Evolutionary conservation across 2,113 vertebrate genomes (phyloP), one percentile per base, ranked within the genome.

Genomic region (Canis aureus): DNA sequence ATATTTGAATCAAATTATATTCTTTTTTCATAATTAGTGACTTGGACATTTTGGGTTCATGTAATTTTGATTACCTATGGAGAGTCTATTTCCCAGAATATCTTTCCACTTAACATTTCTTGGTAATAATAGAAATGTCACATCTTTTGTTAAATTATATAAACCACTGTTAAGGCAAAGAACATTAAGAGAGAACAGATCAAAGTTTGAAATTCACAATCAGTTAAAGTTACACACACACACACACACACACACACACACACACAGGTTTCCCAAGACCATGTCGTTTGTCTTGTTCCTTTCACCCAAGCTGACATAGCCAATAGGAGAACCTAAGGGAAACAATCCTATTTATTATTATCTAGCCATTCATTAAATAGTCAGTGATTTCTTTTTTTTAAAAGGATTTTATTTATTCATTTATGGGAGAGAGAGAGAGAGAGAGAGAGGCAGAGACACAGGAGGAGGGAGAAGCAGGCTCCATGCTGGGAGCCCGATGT

Each of bases 81-180:
- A 95, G 23, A 94, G 73, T 82, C 81, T 73, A 89, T 94, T 94
- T 95, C 95, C 91, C 95, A 95, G 73, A 97, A 97, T 96, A 97
- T 91, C 91, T 96, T 96, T 82, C 35, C 92, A 93, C 43, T 97
- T 86, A 95, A 93, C 27, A 82, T 87, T 93, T 96, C 73, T 93
- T 89, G 49, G 51, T 96, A 97, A 97, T 87, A 97, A 96, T 96
- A 92, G 93, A 97, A 92, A 90, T 96, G 62, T 96, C 97, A 98
- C 51, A 94, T 73, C 25, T 81, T 25, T 57, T 96, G 43, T 95
- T 91, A 82, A 94, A 89, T 96, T 95, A 60, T 84, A 96, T 83
- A 35, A 97, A 73, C 55, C 60, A 83, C 25, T 74, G 11, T 84
- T 80, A 78, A 90, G 12, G 57, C 74, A 64, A 64, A 78, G 29